phyloP scores from a whole-genome alignment of 2,113 vertebrate genomes.

The Pithys albifrons region DNA sequence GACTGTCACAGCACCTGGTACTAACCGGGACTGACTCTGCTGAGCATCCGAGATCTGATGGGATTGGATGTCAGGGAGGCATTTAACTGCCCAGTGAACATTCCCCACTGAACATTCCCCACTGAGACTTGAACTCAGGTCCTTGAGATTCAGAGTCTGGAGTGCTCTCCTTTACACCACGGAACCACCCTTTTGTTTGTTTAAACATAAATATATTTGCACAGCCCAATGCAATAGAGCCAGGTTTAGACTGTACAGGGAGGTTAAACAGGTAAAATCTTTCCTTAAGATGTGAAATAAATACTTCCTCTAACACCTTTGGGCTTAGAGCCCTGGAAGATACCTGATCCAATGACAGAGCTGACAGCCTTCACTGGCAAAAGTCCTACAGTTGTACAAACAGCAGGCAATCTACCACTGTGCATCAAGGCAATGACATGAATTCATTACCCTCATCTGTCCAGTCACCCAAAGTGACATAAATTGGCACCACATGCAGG shows the following conservation, averaged over 20 bases:
- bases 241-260: not conserved
- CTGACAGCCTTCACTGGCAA: not conserved
- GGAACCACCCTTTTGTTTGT: not conserved
- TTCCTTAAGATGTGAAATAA: not conserved
- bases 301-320: not conserved
- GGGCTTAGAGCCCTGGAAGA: not conserved
- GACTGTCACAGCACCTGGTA: too few relatives aligned
- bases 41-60: too few relatives aligned
- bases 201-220: not conserved
- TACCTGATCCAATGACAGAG: accelerated
- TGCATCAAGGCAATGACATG: not conserved
- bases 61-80: too few relatives aligned
- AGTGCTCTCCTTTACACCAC: too few relatives aligned
- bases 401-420: accelerated
- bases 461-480: not conserved
- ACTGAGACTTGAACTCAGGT: too few relatives aligned
- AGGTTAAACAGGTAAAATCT: not conserved
- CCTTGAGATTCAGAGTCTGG: too few relatives aligned
- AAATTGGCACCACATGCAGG: not conserved
- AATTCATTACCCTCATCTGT: not conserved
- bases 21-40: too few relatives aligned
- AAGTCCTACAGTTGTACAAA: not conserved
- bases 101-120: too few relatives aligned
- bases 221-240: not conserved
- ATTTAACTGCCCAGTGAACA: too few relatives aligned